Evolutionary conservation across 2,888 invertebrate genomes (phyloP).

Genomic region (Glyphotaelius pellucidus): DNA sequence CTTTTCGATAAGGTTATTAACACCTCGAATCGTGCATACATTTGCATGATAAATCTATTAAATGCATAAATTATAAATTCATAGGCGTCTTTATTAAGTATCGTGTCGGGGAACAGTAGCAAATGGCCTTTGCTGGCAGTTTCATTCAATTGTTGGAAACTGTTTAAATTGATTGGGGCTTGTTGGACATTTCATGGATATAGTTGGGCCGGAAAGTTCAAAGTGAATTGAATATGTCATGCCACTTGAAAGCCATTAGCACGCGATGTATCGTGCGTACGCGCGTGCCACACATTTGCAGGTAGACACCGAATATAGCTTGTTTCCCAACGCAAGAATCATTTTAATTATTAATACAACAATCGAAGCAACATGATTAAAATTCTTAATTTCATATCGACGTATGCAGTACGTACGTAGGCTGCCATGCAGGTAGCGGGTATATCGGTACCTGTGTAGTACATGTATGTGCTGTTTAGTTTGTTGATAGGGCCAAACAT

Average conservation of each 20-base stretch:
- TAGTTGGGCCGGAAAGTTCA: constrained; percentile 45
- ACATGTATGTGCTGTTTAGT: background rate
- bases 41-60: background rate
- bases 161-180: constrained; percentile 8
- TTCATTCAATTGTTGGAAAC: constrained; percentile 25
- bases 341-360: background rate
- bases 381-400: background rate
- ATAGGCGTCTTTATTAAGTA: background rate
- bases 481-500: background rate
- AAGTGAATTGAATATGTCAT: constrained; percentile 13
- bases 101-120: constrained; percentile 21
- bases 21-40: background rate
- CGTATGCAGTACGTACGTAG: background rate
- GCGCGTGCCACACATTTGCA: constrained; percentile 13
- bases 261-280: constrained; percentile 42
- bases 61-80: background rate
- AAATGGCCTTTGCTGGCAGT: constrained; percentile 16
- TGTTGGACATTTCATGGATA: background rate
- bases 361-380: constrained; percentile 2
- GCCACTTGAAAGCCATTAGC: background rate
- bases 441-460: background rate
- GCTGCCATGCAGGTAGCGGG: background rate
- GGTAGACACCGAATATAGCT: background rate
- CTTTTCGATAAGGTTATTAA: background rate
- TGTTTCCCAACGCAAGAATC: constrained; percentile 8